Percentiles rank a stretch among this genome's conserved stretches.
phyloP scores from a whole-genome alignment of 2,888 invertebrate genomes.

The Chymomyza procnemis region DNA sequence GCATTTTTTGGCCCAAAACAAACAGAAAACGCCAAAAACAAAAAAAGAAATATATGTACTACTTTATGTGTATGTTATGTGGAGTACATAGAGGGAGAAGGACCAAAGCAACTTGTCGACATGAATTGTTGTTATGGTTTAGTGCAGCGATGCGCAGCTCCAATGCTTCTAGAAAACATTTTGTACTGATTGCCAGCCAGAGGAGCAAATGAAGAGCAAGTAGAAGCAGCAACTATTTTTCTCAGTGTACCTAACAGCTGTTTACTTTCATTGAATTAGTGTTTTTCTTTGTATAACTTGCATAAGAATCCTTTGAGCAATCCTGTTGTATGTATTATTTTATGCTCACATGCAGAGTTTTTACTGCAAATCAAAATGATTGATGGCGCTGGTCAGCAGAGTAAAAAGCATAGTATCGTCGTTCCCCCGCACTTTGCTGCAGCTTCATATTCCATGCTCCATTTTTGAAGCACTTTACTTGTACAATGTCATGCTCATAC shows the following conservation, averaged over 20 bases:
- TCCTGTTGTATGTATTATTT: constrained; percentile 23
- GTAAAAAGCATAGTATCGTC: constrained; percentile 3
- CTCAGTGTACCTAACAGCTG: no score
- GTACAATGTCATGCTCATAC: constrained; percentile 1
- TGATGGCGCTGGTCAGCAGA: constrained; percentile 64
- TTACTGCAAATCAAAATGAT: constrained; percentile 72
- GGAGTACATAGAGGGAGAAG: constrained; percentile 20
- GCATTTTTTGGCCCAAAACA: constrained; percentile 43
- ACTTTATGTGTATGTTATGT: background rate
- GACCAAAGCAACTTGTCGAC: constrained; percentile 66
- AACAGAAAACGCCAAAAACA: constrained; percentile 9
- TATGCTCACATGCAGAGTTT: constrained; percentile 55
- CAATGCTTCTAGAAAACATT: constrained; percentile 19
- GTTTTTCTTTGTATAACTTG: no score
- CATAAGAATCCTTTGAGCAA: no score
- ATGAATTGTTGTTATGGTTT: constrained; percentile 63
- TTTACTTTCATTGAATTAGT: no score
- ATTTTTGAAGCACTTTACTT: background rate
- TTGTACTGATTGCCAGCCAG: constrained; percentile 23
- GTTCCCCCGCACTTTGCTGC: background rate
- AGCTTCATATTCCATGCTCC: background rate
- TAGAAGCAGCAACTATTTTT: no score
- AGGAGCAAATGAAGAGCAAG: no score
- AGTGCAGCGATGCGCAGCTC: no score
- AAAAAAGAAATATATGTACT: constrained; percentile 9